phyloP scores from a whole-genome alignment of 2,797 vertebrate genomes.

The Tragelaphus eurycerus region DNA sequence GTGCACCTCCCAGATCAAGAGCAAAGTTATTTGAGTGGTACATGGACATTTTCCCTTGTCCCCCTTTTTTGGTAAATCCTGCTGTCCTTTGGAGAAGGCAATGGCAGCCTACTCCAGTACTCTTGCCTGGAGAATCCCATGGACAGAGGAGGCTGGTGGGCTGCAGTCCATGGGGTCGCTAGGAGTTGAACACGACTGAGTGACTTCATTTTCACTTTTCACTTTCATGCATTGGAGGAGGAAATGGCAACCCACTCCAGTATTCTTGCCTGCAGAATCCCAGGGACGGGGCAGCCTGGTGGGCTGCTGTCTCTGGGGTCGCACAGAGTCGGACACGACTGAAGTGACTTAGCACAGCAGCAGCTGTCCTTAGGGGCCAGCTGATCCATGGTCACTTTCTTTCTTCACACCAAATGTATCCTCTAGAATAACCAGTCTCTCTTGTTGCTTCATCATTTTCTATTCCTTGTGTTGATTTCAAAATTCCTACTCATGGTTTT shows the following conservation, averaged over 20 bases:
- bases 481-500: background rate
- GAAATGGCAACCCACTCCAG: too few species aligned
- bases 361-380: background rate
- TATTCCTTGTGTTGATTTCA: background rate
- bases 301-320: too few species aligned
- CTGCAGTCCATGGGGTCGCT: background rate
- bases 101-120: background rate
- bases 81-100: too few species aligned
- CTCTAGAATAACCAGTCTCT: background rate
- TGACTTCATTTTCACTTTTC: background rate
- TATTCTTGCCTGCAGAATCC: too few species aligned
- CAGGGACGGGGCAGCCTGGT: too few species aligned
- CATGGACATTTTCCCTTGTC: background rate
- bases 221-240: too few species aligned
- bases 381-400: background rate
- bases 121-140: background rate
- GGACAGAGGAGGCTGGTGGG: background rate
- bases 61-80: background rate
- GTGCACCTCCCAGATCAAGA: background rate
- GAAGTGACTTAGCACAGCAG: too few species aligned
- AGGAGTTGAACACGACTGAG: fast-evolving
- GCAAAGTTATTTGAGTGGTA: background rate
- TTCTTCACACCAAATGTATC: background rate
- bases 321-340: too few species aligned
- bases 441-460: background rate